Conservation (phyloP, 2,888 invertebrate genomes). For the Unio delphinus region DNA sequence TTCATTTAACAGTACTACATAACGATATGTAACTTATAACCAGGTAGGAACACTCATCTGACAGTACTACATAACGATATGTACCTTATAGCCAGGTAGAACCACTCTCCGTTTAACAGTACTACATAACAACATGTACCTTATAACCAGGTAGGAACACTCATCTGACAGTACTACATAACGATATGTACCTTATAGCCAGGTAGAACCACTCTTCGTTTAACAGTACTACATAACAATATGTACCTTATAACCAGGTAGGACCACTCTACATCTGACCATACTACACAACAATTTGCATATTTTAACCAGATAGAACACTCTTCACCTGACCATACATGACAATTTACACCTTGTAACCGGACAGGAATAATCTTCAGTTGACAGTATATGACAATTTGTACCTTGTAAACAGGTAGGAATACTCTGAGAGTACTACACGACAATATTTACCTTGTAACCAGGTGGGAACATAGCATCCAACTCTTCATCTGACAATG, state of each 20-base stretch:
- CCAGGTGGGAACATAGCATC: conserved; percentile 98
- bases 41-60: no score
- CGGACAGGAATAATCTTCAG: conserved; percentile 99
- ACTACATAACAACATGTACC: no score
- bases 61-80: background rate
- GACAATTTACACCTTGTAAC: conserved; percentile 84
- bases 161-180: no score
- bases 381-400: conserved; percentile 82
- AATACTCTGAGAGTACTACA: background rate
- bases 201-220: conserved; percentile 99
- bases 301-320: conserved; percentile 98
- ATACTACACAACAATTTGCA: conserved; percentile 66
- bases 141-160: no score
- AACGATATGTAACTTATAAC: no score
- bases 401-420: background rate
- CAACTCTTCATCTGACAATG: conserved; percentile 96
- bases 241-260: background rate
- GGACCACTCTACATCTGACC: background rate
- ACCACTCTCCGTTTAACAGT: conserved; percentile 74
- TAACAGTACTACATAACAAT: conserved; percentile 84
- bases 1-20: no score
- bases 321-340: background rate
- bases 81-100: conserved; percentile 96
- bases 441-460: conserved; percentile 82
- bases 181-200: conserved; percentile 87